Base-by-base conservation (phyloP, 2,888 invertebrate genomes). In the Ichneumoninae sp. region DNA sequence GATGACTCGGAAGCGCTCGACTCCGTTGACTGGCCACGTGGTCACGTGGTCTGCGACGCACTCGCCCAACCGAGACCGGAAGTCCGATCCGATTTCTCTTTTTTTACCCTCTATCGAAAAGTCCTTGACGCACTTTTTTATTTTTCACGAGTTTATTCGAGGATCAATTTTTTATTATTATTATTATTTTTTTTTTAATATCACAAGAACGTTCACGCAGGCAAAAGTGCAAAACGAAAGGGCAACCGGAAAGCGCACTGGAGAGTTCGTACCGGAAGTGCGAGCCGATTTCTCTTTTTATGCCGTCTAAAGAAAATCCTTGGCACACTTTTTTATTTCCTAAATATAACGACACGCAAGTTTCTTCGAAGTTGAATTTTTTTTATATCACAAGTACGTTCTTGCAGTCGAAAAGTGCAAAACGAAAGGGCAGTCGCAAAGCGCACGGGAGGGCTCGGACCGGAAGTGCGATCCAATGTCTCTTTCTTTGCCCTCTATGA, bases 341-440 rank as follows among this genome's bases (percentile, higher is more conserved):
- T 57, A 22, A 22, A 57, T 7, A 26, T 16, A 57, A 57, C 3
- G n/a, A 54, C 40, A 36, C 26, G 26, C 10, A 19, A 57, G 22
- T 57, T 57, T 78, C 86, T 57, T 82, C 77, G 70, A 54, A 44
- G 65, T 78, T 36, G 30, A 33, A 60, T 60, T 71, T 19, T 26
- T 3, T 57, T 82, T 65, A 66, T 30, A 54, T 52, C 52, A 82
- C 57, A 26, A 26, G 57, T 57, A 26, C 22, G 2, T 10, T 26
- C 10, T 7, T 36, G 40, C 71, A 54, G 71, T 54, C 19, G 33
- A 7, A 16, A 57, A 22, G 36, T 44, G 73, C 73, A 73, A 8
- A 76, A 76, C 52, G 75, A 68, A 50, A 54, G 19, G 71, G n/a
- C 33, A 26, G 50, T 47, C 33, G 26, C 3, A 40, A 57, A 47